A percentile compares a stretch with the other conserved stretches of the same genome.
These are phyloP conservation scores for Maniola jurtina DNA, from an alignment of 1,140 invertebrate species.

Conservation along the genomic window DNA sequence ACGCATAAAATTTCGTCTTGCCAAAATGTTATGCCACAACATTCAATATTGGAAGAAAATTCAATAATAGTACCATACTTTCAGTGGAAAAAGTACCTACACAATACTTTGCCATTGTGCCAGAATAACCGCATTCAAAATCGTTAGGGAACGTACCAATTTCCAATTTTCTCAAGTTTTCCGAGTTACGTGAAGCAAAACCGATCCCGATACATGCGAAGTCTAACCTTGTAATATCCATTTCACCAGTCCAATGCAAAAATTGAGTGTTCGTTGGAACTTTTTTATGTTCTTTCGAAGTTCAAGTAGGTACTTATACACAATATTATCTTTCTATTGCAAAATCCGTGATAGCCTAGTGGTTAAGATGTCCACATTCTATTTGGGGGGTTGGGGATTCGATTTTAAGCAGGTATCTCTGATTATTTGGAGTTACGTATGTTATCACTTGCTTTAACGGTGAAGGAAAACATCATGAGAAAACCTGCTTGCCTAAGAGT, in stretches of 20 bases:
- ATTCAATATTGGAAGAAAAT: slow-evolving; percentile 20
- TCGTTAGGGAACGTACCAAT: slow-evolving; percentile 27
- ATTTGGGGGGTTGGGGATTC: too few species aligned
- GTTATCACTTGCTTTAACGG: too few species aligned
- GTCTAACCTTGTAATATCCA: slow-evolving; percentile 17
- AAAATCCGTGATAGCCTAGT: not conserved
- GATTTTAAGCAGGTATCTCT: too few species aligned
- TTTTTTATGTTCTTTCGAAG: not conserved
- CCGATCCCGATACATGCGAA: slow-evolving; percentile 21
- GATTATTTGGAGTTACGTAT: too few species aligned
- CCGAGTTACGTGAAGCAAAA: slow-evolving; percentile 16
- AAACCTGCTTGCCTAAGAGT: too few species aligned
- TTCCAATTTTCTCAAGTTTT: slow-evolving; percentile 32
- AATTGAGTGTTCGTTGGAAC: slow-evolving; percentile 11
- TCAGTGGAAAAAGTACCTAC: slow-evolving; percentile 17
- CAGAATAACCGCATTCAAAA: slow-evolving; percentile 29
- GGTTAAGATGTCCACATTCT: too few species aligned
- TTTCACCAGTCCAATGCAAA: slow-evolving; percentile 13
- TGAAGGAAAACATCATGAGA: too few species aligned
- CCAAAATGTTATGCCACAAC: not conserved
- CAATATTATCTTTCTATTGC: not conserved
- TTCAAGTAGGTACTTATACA: not conserved
- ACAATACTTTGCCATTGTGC: slow-evolving; percentile 24
- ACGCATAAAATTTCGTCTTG: not conserved
- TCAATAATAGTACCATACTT: slow-evolving; percentile 14